Evolutionary conservation across 53 echinoderm and acorn worm species (phyloP).

Genomic region (Actinopyga echinites): DNA sequence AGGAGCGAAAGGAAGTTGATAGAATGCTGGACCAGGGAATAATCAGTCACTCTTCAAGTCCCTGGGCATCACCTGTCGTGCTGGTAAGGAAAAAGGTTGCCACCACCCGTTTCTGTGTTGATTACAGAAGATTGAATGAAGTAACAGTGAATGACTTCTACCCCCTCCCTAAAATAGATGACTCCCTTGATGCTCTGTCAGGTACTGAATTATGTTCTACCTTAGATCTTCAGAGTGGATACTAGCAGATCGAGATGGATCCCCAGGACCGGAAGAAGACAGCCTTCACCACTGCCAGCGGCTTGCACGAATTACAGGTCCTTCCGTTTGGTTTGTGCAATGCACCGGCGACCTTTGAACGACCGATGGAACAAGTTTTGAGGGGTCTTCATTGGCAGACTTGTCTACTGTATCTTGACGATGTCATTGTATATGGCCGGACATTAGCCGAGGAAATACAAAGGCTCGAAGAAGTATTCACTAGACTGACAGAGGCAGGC

Average conservation of each 20-base stretch:
- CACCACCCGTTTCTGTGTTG: conserved; percentile 59
- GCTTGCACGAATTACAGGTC: background rate
- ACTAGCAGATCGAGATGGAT: conserved; percentile 56
- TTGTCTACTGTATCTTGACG: too few relatives aligned
- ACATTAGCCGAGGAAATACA: too few relatives aligned
- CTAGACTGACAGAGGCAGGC: too few relatives aligned
- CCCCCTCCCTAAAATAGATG: conserved; percentile 72
- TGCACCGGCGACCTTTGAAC: too few relatives aligned
- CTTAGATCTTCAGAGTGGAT: conserved; percentile 62
- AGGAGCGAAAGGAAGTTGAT: conserved; percentile 48
- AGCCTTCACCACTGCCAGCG: background rate
- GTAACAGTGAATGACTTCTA: conserved; percentile 71
- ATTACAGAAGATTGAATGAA: conserved; percentile 62
- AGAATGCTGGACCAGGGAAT: conserved; percentile 53
- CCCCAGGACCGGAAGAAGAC: background rate
- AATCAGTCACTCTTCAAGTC: conserved; percentile 61
- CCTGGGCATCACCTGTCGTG: conserved; percentile 66
- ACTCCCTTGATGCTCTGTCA: conserved; percentile 54
- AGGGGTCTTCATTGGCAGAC: too few relatives aligned
- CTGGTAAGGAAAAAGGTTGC: conserved; percentile 80
- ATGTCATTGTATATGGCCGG: too few relatives aligned
- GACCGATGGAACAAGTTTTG: too few relatives aligned
- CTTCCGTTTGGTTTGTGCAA: too few relatives aligned
- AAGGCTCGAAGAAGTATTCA: too few relatives aligned
- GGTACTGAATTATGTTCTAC: conserved; percentile 68